A percentile compares a stretch with the other conserved stretches of the same genome.
These are phyloP conservation scores for Metopia argyrocephala DNA, from an alignment of 2,888 invertebrate species.

Conservation along the genomic window DNA sequence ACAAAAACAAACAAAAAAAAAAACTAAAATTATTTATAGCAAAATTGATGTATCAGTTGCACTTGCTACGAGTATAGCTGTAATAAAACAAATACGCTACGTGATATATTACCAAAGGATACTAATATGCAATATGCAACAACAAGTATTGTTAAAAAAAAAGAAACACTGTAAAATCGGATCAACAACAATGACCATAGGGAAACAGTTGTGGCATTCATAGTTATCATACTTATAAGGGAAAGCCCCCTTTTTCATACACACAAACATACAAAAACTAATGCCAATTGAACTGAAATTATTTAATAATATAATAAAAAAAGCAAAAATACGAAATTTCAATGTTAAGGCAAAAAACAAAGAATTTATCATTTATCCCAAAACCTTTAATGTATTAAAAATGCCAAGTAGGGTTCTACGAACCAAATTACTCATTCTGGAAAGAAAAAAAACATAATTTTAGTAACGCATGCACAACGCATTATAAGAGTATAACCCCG, in stretches of 20 bases:
- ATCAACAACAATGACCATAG: slow-evolving; percentile 8
- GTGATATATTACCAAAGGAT: slow-evolving; percentile 58
- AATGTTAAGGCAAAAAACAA: too few relatives aligned
- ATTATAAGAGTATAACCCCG: neutral
- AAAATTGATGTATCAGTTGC: slow-evolving; percentile 62
- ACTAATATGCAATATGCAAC: slow-evolving; percentile 19
- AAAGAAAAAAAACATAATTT: slow-evolving; percentile 5
- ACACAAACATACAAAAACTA: too few relatives aligned
- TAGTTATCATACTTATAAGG: too few relatives aligned
- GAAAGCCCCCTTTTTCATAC: too few relatives aligned
- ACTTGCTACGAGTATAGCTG: slow-evolving; percentile 59
- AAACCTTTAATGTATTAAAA: too few relatives aligned
- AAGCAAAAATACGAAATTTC: too few relatives aligned
- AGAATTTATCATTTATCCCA: too few relatives aligned
- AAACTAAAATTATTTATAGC: slow-evolving; percentile 44
- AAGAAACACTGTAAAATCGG: neutral
- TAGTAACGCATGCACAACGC: neutral
- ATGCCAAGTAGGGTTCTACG: too few relatives aligned
- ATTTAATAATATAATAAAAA: too few relatives aligned
- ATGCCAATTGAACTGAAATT: too few relatives aligned
- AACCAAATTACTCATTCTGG: neutral
- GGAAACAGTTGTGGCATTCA: slow-evolving; percentile 20
- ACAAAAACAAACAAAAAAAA: neutral
- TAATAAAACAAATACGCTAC: slow-evolving; percentile 58
- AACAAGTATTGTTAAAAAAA: neutral